Evolutionary conservation across 1,140 invertebrate species (phyloP).

Genomic region (Bombus huntii): DNA sequence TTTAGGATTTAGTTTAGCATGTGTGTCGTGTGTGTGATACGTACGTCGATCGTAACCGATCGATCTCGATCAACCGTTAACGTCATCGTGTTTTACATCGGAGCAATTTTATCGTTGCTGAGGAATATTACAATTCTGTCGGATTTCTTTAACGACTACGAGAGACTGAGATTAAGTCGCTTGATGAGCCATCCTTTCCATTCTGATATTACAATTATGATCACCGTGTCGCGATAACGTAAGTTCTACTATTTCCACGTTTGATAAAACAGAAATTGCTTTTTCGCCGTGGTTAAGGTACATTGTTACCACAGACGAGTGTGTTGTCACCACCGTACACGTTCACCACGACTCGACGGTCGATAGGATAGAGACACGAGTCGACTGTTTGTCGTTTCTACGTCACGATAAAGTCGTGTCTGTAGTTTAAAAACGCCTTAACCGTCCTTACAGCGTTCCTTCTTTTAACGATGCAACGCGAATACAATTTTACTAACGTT

Average conservation of each 20-base stretch:
- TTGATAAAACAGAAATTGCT: slow-evolving; percentile 14
- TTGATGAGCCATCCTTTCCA: no score
- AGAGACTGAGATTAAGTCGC: no score
- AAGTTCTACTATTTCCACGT: neutral
- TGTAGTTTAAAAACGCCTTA: neutral
- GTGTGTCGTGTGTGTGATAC: no score
- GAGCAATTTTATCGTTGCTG: neutral
- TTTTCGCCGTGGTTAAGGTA: slow-evolving; percentile 11
- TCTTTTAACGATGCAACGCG: neutral
- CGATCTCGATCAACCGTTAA: neutral
- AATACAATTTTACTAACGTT: neutral
- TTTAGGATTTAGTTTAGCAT: neutral
- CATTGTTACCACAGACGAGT: no score
- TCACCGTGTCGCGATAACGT: neutral
- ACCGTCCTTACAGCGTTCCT: neutral
- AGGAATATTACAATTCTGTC: neutral
- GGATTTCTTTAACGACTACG: neutral
- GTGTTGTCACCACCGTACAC: no score
- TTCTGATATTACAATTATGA: neutral
- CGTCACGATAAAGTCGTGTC: no score
- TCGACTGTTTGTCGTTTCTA: neutral
- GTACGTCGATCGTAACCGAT: neutral
- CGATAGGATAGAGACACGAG: slow-evolving; percentile 9
- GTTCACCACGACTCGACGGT: neutral
- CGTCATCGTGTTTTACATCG: neutral